A percentile compares a stretch with the other conserved stretches of the same genome.
Evolutionary conservation across 2,888 invertebrate genomes (phyloP).

Genomic region (Folsomia candida): DNA sequence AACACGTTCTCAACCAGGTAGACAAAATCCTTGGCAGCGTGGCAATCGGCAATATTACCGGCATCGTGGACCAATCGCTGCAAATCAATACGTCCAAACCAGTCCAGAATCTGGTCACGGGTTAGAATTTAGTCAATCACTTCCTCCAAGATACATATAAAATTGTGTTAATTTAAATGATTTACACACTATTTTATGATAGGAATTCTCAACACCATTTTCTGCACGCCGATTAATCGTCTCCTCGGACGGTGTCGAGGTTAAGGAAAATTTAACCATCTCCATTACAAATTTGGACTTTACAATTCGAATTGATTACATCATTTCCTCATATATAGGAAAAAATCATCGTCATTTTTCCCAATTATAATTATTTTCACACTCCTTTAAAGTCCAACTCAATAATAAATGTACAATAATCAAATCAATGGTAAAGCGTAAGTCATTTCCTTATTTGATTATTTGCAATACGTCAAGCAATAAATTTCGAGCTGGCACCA

Average conservation of each 20-base stretch:
- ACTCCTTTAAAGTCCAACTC: too few relatives aligned
- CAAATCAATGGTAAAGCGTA: too few relatives aligned
- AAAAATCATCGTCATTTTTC: too few relatives aligned
- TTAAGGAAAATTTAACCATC: not conserved
- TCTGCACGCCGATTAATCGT: conserved; percentile 33
- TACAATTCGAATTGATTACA: too few relatives aligned
- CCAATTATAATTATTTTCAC: too few relatives aligned
- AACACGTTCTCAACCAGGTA: conserved; percentile 31
- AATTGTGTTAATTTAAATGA: not conserved
- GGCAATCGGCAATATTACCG: conserved; percentile 24
- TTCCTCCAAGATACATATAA: not conserved
- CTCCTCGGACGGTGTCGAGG: conserved; percentile 29
- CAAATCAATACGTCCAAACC: conserved; percentile 29
- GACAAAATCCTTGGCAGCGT: conserved; percentile 29
- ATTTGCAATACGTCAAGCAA: too few relatives aligned
- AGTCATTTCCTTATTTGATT: too few relatives aligned
- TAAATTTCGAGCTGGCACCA: too few relatives aligned
- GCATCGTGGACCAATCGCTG: conserved; percentile 29
- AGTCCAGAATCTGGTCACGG: conserved; percentile 29
- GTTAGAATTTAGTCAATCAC: conserved; percentile 11
- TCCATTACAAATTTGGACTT: too few relatives aligned
- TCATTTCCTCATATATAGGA: too few relatives aligned
- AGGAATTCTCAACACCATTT: conserved; percentile 24
- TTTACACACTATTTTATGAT: too few relatives aligned
- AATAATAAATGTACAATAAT: too few relatives aligned